These are phyloP conservation scores for Grammomys dolichurus DNA, from an alignment of 2,113 vertebrate species.

Conservation along the genomic window DNA sequence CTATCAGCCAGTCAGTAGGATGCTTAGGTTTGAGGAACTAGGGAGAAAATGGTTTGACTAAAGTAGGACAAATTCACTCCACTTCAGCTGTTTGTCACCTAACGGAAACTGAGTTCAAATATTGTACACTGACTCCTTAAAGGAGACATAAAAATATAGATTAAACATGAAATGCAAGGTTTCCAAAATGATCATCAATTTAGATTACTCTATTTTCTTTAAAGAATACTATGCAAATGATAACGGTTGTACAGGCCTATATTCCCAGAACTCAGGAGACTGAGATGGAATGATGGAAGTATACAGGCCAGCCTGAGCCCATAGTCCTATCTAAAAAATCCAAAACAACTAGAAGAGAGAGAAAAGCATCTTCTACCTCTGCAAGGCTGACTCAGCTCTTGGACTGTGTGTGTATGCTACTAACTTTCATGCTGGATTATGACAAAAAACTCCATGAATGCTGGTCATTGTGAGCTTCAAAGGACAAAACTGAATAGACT, in stretches of 20 bases:
- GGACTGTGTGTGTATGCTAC: neutral
- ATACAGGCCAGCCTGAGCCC: neutral
- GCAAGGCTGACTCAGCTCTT: neutral
- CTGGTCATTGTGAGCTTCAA: slow-evolving; percentile 26
- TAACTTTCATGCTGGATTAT: neutral
- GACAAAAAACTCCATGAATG: slow-evolving; percentile 15
- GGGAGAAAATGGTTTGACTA: neutral
- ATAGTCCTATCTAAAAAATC: neutral
- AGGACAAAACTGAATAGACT: slow-evolving; percentile 5
- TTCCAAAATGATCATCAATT: slow-evolving; percentile 22
- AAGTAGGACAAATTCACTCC: neutral
- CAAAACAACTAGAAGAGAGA: neutral
- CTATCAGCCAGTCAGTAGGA: neutral
- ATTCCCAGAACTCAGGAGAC: neutral
- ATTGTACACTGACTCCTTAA: neutral
- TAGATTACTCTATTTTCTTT: slow-evolving; percentile 11
- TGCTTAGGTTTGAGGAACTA: neutral
- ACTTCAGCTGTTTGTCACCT: neutral
- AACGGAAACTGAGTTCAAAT: neutral
- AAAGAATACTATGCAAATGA: neutral
- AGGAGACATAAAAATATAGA: neutral
- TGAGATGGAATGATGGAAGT: neutral
- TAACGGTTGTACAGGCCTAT: neutral
- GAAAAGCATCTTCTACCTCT: neutral
- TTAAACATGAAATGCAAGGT: slow-evolving; percentile 30